Conservation (phyloP, 2,113 vertebrate genomes). For the Ptilorrhoa leucosticta region DNA sequence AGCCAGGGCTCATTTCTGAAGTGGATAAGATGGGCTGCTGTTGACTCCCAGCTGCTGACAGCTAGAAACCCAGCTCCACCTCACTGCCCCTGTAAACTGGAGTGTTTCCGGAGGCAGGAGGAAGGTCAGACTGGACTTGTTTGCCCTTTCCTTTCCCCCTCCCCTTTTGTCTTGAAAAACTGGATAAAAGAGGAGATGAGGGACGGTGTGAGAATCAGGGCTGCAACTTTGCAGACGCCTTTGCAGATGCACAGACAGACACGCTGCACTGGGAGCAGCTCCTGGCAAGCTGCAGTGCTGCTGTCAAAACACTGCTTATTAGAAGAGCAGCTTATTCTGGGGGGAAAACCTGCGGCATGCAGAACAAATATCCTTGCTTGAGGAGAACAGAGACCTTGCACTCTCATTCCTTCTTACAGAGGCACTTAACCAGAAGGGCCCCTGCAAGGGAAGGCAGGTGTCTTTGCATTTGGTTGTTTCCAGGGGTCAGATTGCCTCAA, state of each 20-base stretch:
- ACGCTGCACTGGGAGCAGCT: not conserved
- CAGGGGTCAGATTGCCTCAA: not conserved
- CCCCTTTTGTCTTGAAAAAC: not conserved
- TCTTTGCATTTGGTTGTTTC: not conserved
- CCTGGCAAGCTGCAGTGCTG: not conserved
- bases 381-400: not conserved
- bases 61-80: not conserved
- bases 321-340: not conserved
- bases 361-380: not conserved
- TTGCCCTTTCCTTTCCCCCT: not conserved
- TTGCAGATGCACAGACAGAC: not conserved
- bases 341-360: not conserved
- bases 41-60: conserved; percentile 14
- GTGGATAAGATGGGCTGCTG: not conserved
- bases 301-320: conserved; percentile 19
- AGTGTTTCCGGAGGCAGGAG: not conserved
- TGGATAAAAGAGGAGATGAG: not conserved
- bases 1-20: conserved; percentile 28
- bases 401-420: not conserved
- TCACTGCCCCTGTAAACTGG: not conserved
- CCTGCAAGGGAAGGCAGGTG: not conserved
- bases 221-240: not conserved
- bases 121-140: not conserved
- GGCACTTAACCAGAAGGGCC: not conserved
- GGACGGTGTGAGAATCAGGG: not conserved